Percentiles rank a stretch among this genome's conserved stretches.
These are phyloP conservation scores for Dinomys branickii DNA, from an alignment of 2,113 vertebrate genomes.

Conservation along the genomic window DNA sequence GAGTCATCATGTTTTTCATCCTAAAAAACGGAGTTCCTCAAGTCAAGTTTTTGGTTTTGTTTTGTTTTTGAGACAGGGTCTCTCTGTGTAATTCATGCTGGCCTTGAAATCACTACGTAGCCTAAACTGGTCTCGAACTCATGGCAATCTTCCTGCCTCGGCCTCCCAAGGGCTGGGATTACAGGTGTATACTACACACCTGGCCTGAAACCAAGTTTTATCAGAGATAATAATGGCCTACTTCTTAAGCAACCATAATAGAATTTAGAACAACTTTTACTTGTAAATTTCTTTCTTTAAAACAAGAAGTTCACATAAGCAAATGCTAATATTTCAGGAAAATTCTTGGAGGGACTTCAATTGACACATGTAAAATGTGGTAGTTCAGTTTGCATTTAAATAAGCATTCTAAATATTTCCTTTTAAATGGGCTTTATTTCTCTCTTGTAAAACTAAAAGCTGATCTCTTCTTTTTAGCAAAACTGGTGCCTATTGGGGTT, in stretches of 20 bases:
- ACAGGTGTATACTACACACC: no score
- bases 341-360: slow-evolving; percentile 51
- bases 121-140: no score
- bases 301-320: slow-evolving; percentile 57
- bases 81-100: no score
- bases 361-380: slow-evolving; percentile 4
- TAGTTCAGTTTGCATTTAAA: slow-evolving; percentile 69
- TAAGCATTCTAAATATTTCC: slow-evolving; percentile 59
- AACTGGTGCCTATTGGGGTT: slow-evolving; percentile 31
- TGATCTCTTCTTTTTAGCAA: slow-evolving; percentile 64
- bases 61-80: no score
- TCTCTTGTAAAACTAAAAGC: slow-evolving; percentile 65
- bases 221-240: slow-evolving; percentile 13
- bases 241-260: neutral
- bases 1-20: neutral
- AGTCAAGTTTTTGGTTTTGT: neutral
- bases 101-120: no score
- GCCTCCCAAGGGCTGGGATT: no score
- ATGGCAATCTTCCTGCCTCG: no score
- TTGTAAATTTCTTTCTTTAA: slow-evolving; percentile 52
- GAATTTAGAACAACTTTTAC: slow-evolving; percentile 56
- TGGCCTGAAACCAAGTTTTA: slow-evolving; percentile 40
- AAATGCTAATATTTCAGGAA: slow-evolving; percentile 67
- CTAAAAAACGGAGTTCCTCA: slow-evolving; percentile 30
- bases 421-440: slow-evolving; percentile 60